phyloP scores from a whole-genome alignment of 2,888 invertebrate genomes.

The Mechanitis messenoides region DNA sequence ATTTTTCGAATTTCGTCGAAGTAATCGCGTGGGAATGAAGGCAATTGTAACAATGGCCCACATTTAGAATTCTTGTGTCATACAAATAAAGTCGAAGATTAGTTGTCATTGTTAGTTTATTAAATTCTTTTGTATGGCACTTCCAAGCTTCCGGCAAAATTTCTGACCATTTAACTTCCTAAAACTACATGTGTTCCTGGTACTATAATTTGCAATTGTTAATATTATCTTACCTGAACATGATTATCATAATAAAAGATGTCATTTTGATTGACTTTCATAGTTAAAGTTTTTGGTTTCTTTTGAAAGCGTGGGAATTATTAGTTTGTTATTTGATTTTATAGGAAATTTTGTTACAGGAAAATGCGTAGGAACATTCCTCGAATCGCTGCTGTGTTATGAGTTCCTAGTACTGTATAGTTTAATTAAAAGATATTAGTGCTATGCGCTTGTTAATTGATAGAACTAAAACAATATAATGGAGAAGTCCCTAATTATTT shows the following conservation, averaged over 20 bases:
- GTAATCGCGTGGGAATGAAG: conserved; percentile 38
- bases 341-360: conserved; percentile 10
- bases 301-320: conserved; percentile 5
- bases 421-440: neutral
- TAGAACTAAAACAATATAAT: conserved; percentile 8
- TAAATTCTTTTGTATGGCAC: conserved; percentile 31
- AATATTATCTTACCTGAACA: neutral
- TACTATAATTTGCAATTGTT: conserved; percentile 12
- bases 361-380: conserved; percentile 18
- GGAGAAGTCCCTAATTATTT: conserved; percentile 25
- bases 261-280: neutral
- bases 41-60: conserved; percentile 23
- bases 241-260: neutral
- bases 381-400: conserved; percentile 5
- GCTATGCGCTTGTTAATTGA: conserved; percentile 1
- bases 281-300: neutral
- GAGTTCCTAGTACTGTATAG: conserved; percentile 13
- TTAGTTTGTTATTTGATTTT: conserved; percentile 1
- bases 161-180: conserved; percentile 24
- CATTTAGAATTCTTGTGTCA: conserved; percentile 14
- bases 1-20: conserved; percentile 36
- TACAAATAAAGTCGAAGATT: conserved; percentile 24
- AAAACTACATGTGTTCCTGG: conserved; percentile 22
- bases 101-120: conserved; percentile 2
- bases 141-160: conserved; percentile 37